phyloP scores from a whole-genome alignment of 2,797 vertebrate species.

The Crenichthys baileyi region DNA sequence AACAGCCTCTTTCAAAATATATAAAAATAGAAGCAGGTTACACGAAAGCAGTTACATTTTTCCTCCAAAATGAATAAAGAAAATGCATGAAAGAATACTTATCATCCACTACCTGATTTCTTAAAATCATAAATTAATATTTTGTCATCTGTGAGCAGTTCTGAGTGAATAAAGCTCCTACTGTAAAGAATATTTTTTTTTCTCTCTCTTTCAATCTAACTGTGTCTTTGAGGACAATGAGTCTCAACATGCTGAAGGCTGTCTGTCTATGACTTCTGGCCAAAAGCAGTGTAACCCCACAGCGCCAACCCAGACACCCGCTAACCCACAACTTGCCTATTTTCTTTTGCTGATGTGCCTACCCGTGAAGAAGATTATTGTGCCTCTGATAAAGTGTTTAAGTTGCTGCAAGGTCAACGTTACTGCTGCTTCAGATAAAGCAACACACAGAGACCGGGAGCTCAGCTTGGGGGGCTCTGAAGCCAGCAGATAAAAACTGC shows the following conservation, averaged over 20 bases:
- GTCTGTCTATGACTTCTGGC: constrained; percentile 33
- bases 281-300: constrained; percentile 28
- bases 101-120: constrained; percentile 22
- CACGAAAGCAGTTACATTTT: constrained; percentile 35
- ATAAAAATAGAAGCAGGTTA: constrained; percentile 44
- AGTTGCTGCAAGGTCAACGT: constrained; percentile 74
- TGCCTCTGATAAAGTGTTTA: constrained; percentile 74
- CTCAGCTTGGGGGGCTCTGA: constrained; percentile 63
- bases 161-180: not conserved
- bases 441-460: constrained; percentile 55
- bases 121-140: constrained; percentile 23
- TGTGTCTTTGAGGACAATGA: constrained; percentile 18
- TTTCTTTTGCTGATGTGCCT: constrained; percentile 54
- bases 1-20: constrained; percentile 14
- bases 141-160: constrained; percentile 2
- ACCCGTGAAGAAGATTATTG: constrained; percentile 69
- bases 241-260: constrained; percentile 27
- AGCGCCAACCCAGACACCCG: constrained; percentile 29
- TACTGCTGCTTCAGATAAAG: constrained; percentile 75
- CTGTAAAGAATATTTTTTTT: not conserved
- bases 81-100: constrained; percentile 20
- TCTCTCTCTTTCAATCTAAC: not conserved
- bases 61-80: constrained; percentile 41
- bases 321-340: constrained; percentile 40
- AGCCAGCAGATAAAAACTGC: constrained; percentile 71